phyloP scores from a whole-genome alignment of 2,797 vertebrate species.

The Sandelia bainsii region DNA sequence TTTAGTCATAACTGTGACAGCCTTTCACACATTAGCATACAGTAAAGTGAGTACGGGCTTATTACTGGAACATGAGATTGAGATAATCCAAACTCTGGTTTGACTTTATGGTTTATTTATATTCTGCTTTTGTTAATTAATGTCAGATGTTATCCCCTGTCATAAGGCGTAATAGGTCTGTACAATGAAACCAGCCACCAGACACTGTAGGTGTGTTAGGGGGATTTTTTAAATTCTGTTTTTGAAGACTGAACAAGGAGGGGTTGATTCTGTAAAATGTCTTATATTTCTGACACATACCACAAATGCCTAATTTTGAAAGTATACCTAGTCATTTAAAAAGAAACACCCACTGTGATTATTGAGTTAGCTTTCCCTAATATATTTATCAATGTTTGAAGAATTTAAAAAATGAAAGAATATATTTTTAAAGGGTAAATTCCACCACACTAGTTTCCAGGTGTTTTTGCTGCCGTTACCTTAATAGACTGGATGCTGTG shows the following conservation, averaged over 20 bases:
- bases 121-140: neutral
- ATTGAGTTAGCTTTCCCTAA: neutral
- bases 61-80: neutral
- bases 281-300: neutral
- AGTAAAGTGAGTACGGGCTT: neutral
- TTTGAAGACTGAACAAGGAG: neutral
- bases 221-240: slow-evolving; percentile 28
- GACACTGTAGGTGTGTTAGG: slow-evolving; percentile 7
- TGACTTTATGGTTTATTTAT: neutral
- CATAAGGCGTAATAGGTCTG: too few relatives aligned
- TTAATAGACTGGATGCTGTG: neutral
- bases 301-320: slow-evolving; percentile 5
- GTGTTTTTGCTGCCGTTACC: neutral
- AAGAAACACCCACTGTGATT: slow-evolving; percentile 2
- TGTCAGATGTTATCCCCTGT: neutral
- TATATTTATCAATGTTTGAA: slow-evolving; percentile 6
- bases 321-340: slow-evolving; percentile 5
- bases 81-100: neutral
- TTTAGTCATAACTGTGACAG: too few relatives aligned
- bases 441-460: slow-evolving; percentile 3
- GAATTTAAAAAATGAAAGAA: slow-evolving; percentile 6
- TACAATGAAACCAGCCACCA: neutral
- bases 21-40: neutral
- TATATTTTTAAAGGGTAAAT: slow-evolving; percentile 25
- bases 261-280: slow-evolving; percentile 30